These are phyloP conservation scores for Eupelmus urozonus DNA, from an alignment of 2,888 invertebrate genomes.

Conservation along the genomic window DNA sequence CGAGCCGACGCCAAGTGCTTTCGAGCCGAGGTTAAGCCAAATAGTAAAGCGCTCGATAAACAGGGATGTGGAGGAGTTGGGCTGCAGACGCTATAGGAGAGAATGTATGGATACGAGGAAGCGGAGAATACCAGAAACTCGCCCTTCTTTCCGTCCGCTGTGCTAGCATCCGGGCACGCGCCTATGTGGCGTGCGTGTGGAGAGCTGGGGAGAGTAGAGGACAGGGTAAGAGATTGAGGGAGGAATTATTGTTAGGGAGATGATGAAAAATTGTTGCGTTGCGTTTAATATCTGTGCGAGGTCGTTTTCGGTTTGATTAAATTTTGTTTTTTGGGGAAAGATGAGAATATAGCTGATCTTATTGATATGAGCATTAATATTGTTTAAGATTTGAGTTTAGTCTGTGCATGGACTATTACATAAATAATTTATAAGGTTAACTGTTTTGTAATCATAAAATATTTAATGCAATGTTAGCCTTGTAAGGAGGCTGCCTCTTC, in stretches of 20 bases:
- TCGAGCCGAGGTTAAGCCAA: conserved; percentile 44
- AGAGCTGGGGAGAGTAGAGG: not conserved
- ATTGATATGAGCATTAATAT: no score
- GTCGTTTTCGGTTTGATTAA: no score
- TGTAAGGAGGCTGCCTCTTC: not conserved
- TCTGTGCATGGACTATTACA: no score
- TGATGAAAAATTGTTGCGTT: not conserved
- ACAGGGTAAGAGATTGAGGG: not conserved
- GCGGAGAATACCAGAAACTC: conserved; percentile 44
- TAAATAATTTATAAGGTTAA: no score
- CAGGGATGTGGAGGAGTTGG: conserved; percentile 5
- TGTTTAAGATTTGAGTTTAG: no score
- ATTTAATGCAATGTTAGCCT: not conserved
- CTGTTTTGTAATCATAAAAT: no score
- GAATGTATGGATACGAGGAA: conserved; percentile 16
- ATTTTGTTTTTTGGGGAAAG: no score
- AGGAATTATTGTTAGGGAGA: not conserved
- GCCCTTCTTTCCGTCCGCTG: conserved; percentile 23
- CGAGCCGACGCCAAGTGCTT: conserved; percentile 38
- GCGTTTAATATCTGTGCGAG: not conserved
- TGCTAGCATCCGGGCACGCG: not conserved
- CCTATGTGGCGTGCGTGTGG: not conserved
- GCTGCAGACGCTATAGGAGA: conserved; percentile 9
- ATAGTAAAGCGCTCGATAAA: conserved; percentile 53
- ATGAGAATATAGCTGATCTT: no score